These are phyloP conservation scores for Sinelater perroti DNA, from an alignment of 2,888 invertebrate species.

Conservation along the genomic window DNA sequence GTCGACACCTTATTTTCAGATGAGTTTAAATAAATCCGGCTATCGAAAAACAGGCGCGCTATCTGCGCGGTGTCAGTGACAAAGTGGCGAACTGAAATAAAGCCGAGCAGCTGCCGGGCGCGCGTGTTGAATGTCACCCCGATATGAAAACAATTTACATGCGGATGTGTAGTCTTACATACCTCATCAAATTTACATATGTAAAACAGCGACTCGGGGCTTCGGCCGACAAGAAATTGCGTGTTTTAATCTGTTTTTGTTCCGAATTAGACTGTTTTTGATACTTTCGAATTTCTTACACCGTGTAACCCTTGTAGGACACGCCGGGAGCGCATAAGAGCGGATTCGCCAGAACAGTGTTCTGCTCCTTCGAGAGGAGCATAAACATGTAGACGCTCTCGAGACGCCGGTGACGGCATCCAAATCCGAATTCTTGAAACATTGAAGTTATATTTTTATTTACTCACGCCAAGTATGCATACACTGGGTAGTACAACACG, in stretches of 20 bases:
- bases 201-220: slow-evolving; percentile 46
- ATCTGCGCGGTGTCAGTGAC: slow-evolving; percentile 56
- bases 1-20: slow-evolving; percentile 58
- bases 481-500: too few species aligned
- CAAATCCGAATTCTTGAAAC: too few species aligned
- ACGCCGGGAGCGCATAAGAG: slow-evolving; percentile 10
- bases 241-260: slow-evolving; percentile 42
- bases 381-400: slow-evolving; percentile 8
- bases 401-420: too few species aligned
- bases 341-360: slow-evolving; percentile 2
- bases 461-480: too few species aligned
- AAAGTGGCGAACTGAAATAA: slow-evolving; percentile 58
- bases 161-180: slow-evolving; percentile 45
- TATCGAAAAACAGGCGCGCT: slow-evolving; percentile 52
- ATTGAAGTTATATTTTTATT: too few species aligned
- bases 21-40: slow-evolving; percentile 55
- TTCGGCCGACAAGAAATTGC: slow-evolving; percentile 44
- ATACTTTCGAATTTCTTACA: slow-evolving; percentile 32
- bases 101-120: slow-evolving; percentile 53
- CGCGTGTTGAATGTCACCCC: slow-evolving; percentile 54
- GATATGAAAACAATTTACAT: slow-evolving; percentile 52
- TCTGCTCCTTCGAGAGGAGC: slow-evolving; percentile 5
- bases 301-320: slow-evolving; percentile 19
- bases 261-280: slow-evolving; percentile 42
- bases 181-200: slow-evolving; percentile 50